phyloP scores from a whole-genome alignment of 2,888 invertebrate species.

The Coelopa pilipes region DNA sequence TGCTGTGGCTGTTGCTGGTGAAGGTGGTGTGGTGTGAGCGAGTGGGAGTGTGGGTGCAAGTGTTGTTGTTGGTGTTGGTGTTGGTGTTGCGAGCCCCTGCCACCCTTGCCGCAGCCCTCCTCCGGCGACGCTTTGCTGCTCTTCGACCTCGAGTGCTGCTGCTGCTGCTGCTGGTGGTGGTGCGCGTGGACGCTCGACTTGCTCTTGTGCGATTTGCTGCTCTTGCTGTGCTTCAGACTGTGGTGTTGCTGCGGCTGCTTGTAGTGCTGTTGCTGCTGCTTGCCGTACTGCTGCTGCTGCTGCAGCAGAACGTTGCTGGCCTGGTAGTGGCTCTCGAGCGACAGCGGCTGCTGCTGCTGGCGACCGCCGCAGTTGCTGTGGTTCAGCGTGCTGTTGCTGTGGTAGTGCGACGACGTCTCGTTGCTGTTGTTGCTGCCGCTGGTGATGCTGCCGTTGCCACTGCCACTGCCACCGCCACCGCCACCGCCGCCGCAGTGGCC shows the following conservation, averaged over 20 bases:
- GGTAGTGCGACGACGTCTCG: conserved; percentile 44
- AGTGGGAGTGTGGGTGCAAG: conserved; percentile 37
- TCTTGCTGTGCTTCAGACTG: conserved; percentile 56
- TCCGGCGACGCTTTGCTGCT: conserved; percentile 38
- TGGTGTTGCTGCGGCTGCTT: conserved; percentile 53
- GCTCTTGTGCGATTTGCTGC: conserved; percentile 41
- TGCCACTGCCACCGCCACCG: conserved; percentile 40
- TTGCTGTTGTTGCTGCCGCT: conserved; percentile 43
- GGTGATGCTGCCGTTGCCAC: conserved; percentile 35
- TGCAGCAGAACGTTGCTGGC: conserved; percentile 41
- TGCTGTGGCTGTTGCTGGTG: conserved; percentile 29
- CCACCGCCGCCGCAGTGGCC: conserved; percentile 50
- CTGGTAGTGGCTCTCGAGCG: conserved; percentile 61
- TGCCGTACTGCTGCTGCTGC: background rate
- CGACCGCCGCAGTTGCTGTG: conserved; percentile 44
- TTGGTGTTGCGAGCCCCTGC: background rate
- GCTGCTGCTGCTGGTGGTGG: conserved; percentile 47
- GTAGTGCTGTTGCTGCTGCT: conserved; percentile 45
- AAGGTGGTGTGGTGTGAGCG: conserved; percentile 4
- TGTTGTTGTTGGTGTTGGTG: conserved; percentile 42
- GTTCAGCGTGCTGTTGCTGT: conserved; percentile 51
- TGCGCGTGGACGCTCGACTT: conserved; percentile 44
- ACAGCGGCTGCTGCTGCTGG: conserved; percentile 47
- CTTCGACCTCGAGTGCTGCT: conserved; percentile 49
- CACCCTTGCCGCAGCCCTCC: conserved; percentile 10